Conservation (phyloP, 2,888 invertebrate genomes). For the Lagria hirta region DNA sequence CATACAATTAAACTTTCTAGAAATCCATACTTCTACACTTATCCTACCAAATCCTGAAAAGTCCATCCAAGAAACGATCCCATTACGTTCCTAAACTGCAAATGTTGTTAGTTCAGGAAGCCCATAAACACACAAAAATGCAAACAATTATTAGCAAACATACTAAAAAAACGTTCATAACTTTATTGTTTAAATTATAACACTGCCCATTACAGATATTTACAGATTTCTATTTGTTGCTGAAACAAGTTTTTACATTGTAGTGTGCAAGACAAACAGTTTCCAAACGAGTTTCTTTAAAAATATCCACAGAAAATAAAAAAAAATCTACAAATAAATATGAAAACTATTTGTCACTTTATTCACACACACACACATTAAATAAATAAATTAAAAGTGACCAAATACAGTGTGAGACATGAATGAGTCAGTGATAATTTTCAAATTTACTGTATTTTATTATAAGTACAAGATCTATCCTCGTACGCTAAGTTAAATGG, state of each 20-base stretch:
- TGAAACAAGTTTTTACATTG: slow-evolving; percentile 36
- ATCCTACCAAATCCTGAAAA: no score
- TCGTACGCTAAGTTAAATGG: slow-evolving; percentile 21
- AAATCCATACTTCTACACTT: no score
- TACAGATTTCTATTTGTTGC: no score
- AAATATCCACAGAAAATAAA: slow-evolving; percentile 11
- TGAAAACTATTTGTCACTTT: slow-evolving; percentile 22
- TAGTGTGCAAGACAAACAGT: slow-evolving; percentile 34
- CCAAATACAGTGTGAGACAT: slow-evolving; percentile 8
- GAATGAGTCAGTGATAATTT: slow-evolving; percentile 15
- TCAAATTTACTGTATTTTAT: slow-evolving; percentile 22
- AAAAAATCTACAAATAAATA: slow-evolving; percentile 6
- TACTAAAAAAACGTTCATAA: slow-evolving; percentile 40
- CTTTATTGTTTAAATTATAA: slow-evolving; percentile 40
- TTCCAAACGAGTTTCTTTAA: slow-evolving; percentile 26
- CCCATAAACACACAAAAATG: slow-evolving; percentile 15
- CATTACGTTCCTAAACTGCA: no score
- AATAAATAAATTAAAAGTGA: slow-evolving; percentile 12
- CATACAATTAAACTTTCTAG: no score
- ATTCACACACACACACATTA: slow-evolving; percentile 13
- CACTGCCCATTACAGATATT: slow-evolving; percentile 48
- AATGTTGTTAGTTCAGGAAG: no score
- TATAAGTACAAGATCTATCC: slow-evolving; percentile 22
- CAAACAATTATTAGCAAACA: slow-evolving; percentile 26
- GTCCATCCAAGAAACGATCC: no score